A percentile compares a stretch with the other conserved stretches of the same genome.
Conservation (phyloP, 2,888 invertebrate species). For the Trachelus tabidus region DNA sequence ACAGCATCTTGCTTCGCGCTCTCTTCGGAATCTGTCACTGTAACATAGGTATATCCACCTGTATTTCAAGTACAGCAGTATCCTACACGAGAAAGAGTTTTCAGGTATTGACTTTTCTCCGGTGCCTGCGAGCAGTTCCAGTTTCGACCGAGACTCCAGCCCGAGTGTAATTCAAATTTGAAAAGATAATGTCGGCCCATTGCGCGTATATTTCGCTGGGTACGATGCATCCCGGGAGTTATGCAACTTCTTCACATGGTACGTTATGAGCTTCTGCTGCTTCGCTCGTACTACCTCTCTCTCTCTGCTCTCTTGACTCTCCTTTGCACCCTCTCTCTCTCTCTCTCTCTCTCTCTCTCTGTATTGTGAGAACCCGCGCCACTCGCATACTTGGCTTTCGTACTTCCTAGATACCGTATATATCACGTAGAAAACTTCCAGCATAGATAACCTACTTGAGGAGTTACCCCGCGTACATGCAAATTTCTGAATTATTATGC, state of each 20-base stretch:
- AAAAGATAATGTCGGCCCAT: conserved; percentile 52
- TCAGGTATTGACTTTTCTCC: background rate
- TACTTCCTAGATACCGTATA: conserved; percentile 30
- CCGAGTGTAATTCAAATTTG: conserved; percentile 50
- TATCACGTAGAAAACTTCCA: conserved; percentile 57
- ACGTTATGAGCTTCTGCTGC: background rate
- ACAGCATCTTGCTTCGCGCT: background rate
- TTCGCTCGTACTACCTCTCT: background rate
- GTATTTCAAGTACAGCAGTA: too few relatives aligned
- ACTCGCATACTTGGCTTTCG: background rate
- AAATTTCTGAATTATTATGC: conserved; percentile 67
- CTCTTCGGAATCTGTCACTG: background rate
- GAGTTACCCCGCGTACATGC: conserved; percentile 66
- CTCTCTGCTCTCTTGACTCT: background rate
- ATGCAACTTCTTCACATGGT: conserved; percentile 42
- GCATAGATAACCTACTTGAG: conserved; percentile 67
- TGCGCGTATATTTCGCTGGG: conserved; percentile 27
- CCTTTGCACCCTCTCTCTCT: conserved; percentile 11
- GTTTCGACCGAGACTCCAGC: background rate
- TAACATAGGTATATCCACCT: background rate
- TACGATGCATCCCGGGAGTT: conserved; percentile 28
- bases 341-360: conserved; percentile 16
- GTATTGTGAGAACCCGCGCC: conserved; percentile 8
- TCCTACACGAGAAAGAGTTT: background rate
- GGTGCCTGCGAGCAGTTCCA: background rate